Base-by-base conservation (phyloP, 2,888 invertebrate species). In the Scotopteryx bipunctaria region DNA sequence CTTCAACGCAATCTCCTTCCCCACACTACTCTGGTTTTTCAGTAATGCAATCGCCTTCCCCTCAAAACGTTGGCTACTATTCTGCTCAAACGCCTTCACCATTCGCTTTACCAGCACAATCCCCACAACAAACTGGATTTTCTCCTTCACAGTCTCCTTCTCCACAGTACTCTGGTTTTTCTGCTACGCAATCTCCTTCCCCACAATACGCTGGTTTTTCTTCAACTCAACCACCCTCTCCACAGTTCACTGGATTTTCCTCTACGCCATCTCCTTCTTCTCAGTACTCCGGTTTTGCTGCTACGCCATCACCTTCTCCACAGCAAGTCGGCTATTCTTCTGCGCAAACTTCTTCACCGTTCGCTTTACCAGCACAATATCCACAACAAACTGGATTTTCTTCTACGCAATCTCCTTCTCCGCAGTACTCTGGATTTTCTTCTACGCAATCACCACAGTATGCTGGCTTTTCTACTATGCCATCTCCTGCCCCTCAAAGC, bases 351-450 rank as follows among this genome's bases (percentile, higher is more conserved):
- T n/a, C n/a, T n/a, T n/a, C n/a, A n/a, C n/a, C n/a, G n/a, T n/a
- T n/a, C n/a, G n/a, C n/a, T n/a, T n/a, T n/a, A 23, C 9, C 37
- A 0, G 21, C 19, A 16, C 46, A 38, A 8, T 25, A 40, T 25
- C 9, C 23, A n/a, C n/a, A n/a, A n/a, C n/a, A n/a, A n/a, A n/a
- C n/a, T 45, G 45, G 45, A 6, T 27, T 4, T 33, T 33, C 50
- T 3, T 21, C 42, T 8, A 27, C 50, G 13, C 42, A 16, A 41
- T 19, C 17, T 5, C 43, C 36, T 35, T 9, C 35, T 19, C 42
- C 16, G n/a, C 23, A 29, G 1, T 17, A 16, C 5, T 25, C 21
- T 27, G 27, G 16, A 1, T 40, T 16, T 16, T 43, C 43, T 15
- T 16, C 31, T 13, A 14, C 44, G 8, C 25, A 16, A 19, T 17